Conservation (phyloP, 2,797 vertebrate species). For the Luscinia luscinia region DNA sequence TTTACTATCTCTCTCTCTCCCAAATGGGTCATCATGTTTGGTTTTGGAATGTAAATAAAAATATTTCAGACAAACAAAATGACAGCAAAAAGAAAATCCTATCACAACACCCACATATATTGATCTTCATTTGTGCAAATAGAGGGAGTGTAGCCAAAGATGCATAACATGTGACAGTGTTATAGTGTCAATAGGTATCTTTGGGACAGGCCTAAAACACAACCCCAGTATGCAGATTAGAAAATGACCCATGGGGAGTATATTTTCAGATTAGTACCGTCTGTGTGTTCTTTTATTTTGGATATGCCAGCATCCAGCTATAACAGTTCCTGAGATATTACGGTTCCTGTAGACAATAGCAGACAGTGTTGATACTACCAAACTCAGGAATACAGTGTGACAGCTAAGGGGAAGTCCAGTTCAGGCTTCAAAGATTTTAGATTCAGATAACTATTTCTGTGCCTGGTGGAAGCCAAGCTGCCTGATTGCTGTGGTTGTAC, state of each 20-base stretch:
- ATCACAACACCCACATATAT: background rate
- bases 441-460: background rate
- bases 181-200: background rate
- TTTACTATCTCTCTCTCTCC: background rate
- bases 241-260: background rate
- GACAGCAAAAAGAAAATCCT: background rate
- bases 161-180: background rate
- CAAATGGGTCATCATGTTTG: background rate
- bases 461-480: background rate
- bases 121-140: background rate
- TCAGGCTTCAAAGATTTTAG: background rate
- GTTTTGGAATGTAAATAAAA: constrained; percentile 16
- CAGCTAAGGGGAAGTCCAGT: background rate
- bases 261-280: background rate
- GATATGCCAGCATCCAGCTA: background rate
- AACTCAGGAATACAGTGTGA: background rate
- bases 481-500: background rate
- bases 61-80: constrained; percentile 25
- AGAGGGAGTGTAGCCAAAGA: background rate
- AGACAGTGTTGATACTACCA: background rate
- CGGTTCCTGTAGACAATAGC: background rate
- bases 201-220: background rate
- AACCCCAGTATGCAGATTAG: background rate
- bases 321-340: background rate
- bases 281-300: background rate